Evolutionary conservation across 2,113 vertebrate species (phyloP), one percentile per base, ranked within the genome.

Genomic region (Charina bottae): DNA sequence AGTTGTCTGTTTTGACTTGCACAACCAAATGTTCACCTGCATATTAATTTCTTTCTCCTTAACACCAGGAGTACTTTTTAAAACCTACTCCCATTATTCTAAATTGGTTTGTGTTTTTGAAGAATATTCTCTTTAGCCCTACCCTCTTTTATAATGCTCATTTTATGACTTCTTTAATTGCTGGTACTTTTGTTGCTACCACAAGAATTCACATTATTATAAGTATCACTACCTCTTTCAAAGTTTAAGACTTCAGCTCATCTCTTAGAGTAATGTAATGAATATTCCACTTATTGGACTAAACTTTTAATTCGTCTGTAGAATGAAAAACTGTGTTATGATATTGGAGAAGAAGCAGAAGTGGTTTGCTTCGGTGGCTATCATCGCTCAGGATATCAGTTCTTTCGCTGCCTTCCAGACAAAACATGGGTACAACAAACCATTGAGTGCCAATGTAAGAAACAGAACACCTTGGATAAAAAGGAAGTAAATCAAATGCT

Each of bases 331-430:
- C 96, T 92, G 11, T 95, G 97, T 6, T 99, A 98, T 55, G 37
- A 90, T 0, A 93, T 98, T 93, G 98, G 98, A 17, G 98, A 99
- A 93, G 97, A 97, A 28, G 97, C 98, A 72, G 98, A 98, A 97
- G 96, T 99, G 28, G 68, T 95, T 33, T 99, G 98, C 94, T 96
- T 97, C 58, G 97, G 97, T 64, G 98, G 98, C 6, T 98, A 97
- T 93, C 94, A 97, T 19, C 59, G 97, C 88, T 95, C 97, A 0
- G 98, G 98, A 19, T 98, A 97, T 92, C 98, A 98, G 93, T 98
- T 95, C 95, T 95, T 98, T 84, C 96, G 95, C 92, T 99, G 98
- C 94, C 96, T 96, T 56, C 97, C 98, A 37, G 98, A 98, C 28
- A 96, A 98, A 10, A 97, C 97, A 1, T 99, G 98, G 98, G 97